A percentile compares a stretch with the other conserved stretches of the same genome.
These are phyloP conservation scores for Aleiodes leptofemur DNA, from an alignment of 2,888 invertebrate species.

Conservation along the genomic window DNA sequence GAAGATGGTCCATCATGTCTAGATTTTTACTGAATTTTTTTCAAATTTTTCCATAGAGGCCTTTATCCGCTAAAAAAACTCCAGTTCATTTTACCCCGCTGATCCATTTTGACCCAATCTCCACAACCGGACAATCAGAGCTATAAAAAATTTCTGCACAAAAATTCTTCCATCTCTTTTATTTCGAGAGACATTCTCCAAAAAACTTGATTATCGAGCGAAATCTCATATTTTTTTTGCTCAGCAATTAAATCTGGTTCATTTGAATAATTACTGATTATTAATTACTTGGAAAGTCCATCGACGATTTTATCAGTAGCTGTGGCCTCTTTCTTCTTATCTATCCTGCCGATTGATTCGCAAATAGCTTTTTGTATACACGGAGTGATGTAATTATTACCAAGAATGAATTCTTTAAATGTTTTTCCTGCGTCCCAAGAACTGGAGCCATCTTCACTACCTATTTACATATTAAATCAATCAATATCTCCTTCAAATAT, in stretches of 20 bases:
- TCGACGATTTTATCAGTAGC: conserved; percentile 74
- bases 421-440: conserved; percentile 62
- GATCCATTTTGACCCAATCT: too few relatives aligned
- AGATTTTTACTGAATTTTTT: too few relatives aligned
- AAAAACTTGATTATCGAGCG: neutral
- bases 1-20: too few relatives aligned
- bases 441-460: conserved; percentile 57
- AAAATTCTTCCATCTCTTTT: too few relatives aligned
- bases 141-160: too few relatives aligned
- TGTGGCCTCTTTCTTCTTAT: conserved; percentile 62
- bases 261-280: neutral
- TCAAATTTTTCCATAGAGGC: too few relatives aligned
- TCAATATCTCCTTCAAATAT: neutral
- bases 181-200: neutral
- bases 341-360: conserved; percentile 65
- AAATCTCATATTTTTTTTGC: neutral
- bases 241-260: neutral
- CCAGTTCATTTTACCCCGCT: too few relatives aligned
- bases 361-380: conserved; percentile 73
- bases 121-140: too few relatives aligned
- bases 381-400: conserved; percentile 68
- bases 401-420: conserved; percentile 68
- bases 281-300: conserved; percentile 70
- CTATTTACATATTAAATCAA: conserved; percentile 53
- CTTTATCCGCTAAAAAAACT: too few relatives aligned